Percentiles rank a stretch among this genome's conserved stretches.
phyloP scores from a whole-genome alignment of 1,140 invertebrate species.

The Diabrotica virgifera region DNA sequence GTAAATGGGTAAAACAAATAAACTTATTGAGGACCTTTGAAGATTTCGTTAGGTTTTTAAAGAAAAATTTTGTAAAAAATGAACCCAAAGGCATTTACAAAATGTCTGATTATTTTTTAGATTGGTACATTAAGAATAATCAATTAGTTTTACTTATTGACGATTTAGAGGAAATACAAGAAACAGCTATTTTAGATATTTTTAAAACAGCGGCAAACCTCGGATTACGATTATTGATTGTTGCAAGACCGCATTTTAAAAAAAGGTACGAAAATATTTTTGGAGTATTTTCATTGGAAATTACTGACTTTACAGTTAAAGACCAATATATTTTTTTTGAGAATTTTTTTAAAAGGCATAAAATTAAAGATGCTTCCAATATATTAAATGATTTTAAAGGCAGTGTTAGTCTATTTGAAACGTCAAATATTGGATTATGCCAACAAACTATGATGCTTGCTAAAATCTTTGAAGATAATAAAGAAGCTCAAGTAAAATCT shows the following conservation, averaged over 20 bases:
- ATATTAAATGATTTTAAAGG: not conserved
- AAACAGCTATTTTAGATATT: not conserved
- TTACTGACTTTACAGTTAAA: constrained; percentile 5
- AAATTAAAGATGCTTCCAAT: not conserved
- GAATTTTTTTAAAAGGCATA: not conserved
- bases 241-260: constrained; percentile 4
- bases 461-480: not conserved
- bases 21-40: not conserved
- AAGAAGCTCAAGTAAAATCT: not conserved
- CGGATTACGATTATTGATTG: constrained; percentile 8
- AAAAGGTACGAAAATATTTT: constrained; percentile 4
- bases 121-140: not conserved
- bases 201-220: constrained; percentile 6
- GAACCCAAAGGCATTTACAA: not conserved
- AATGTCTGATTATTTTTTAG: not conserved
- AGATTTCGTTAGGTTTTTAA: constrained; percentile 3
- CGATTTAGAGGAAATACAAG: constrained; percentile 8
- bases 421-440: constrained; percentile 6
- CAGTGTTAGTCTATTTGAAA: not conserved
- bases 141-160: constrained; percentile 1
- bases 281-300: constrained; percentile 4
- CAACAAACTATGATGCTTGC: constrained; percentile 14
- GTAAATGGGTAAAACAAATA: not conserved
- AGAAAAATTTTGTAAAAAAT: not conserved
- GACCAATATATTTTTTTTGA: constrained; percentile 4